A percentile compares a stretch with the other conserved stretches of the same genome.
Evolutionary conservation across 1,140 invertebrate genomes (phyloP).

Genomic region (Papilio xuthus): DNA sequence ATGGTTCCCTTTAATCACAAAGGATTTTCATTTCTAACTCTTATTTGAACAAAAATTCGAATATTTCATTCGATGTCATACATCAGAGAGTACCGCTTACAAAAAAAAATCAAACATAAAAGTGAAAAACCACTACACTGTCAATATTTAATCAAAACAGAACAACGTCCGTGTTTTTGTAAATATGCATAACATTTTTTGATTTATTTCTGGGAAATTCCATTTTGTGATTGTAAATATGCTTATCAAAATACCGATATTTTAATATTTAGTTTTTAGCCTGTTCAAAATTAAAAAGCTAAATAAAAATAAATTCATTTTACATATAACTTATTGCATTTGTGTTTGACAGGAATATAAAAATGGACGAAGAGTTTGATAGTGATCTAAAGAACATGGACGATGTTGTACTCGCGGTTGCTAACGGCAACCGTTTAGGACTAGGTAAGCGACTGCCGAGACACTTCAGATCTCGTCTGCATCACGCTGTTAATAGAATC

Average conservation of each 20-base stretch:
- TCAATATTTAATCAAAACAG: constrained; percentile 21
- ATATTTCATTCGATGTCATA: background rate
- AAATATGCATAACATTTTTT: background rate
- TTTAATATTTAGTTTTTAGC: too few relatives aligned
- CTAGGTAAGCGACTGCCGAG: constrained; percentile 66
- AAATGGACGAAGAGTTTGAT: constrained; percentile 61
- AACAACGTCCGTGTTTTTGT: background rate
- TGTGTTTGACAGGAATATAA: constrained; percentile 26
- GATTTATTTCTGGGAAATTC: constrained; percentile 32
- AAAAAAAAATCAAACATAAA: background rate
- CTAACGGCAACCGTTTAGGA: constrained; percentile 62
- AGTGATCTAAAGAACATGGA: constrained; percentile 63
- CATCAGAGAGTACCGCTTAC: background rate
- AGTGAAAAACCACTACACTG: background rate
- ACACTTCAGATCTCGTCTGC: constrained; percentile 70
- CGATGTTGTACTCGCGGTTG: constrained; percentile 71
- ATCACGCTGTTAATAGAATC: constrained; percentile 72
- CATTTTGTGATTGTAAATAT: constrained; percentile 39
- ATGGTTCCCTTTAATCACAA: too few relatives aligned
- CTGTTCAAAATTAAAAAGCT: too few relatives aligned
- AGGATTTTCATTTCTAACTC: too few relatives aligned
- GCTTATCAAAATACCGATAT: constrained; percentile 46
- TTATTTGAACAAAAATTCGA: background rate
- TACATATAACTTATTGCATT: background rate
- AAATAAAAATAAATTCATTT: too few relatives aligned